Percentiles rank a stretch among this genome's conserved stretches.
These are phyloP conservation scores for Panzeria rudis DNA, from an alignment of 2,888 invertebrate species.

Conservation along the genomic window DNA sequence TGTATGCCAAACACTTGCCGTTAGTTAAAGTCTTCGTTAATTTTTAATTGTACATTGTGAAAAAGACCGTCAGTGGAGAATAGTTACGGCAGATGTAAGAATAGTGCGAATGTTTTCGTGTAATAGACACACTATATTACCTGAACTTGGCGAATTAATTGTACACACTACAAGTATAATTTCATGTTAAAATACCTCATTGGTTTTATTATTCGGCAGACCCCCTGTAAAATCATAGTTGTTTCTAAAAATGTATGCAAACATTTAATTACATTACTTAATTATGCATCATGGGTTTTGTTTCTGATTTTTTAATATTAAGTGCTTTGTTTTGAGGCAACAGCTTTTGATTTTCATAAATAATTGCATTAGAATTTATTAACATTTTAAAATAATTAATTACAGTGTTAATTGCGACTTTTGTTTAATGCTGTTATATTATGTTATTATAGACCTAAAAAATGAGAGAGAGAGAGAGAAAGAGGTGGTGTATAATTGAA, in stretches of 20 bases:
- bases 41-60: no score
- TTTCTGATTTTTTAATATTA: neutral
- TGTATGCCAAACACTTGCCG: no score
- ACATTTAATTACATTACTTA: constrained; percentile 31
- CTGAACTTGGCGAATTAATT: no score
- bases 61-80: no score
- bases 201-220: constrained; percentile 1
- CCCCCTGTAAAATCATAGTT: neutral
- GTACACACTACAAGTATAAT: no score
- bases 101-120: no score
- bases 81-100: no score
- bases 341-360: constrained; percentile 30
- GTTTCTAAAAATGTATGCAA: constrained; percentile 9
- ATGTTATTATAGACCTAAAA: constrained; percentile 26
- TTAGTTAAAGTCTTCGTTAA: no score
- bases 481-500: neutral
- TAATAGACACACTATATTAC: no score
- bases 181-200: no score
- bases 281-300: constrained; percentile 3
- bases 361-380: constrained; percentile 27
- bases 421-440: constrained; percentile 23
- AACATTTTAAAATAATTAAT: constrained; percentile 33
- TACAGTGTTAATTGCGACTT: constrained; percentile 43
- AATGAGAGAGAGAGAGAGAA: neutral
- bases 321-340: neutral